Percentiles rank a stretch among this genome's conserved stretches.
Evolutionary conservation across 1,140 invertebrate species (phyloP).

Genomic region (Bombus waltoni): DNA sequence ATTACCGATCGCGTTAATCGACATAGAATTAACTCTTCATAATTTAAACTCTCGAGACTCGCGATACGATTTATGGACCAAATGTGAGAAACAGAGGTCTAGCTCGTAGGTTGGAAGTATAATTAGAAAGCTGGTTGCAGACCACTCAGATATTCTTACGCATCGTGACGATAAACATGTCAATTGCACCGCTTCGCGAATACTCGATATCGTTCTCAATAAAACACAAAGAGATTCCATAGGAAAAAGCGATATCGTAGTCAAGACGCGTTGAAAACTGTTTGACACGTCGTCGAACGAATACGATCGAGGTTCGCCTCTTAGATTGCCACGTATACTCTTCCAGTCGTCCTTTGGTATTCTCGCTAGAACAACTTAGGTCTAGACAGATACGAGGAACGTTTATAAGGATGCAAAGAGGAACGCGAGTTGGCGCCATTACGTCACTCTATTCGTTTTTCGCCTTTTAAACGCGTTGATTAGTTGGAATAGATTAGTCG

Average conservation of each 20-base stretch:
- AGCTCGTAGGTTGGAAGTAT: too few species aligned
- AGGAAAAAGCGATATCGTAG: background rate
- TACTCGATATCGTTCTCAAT: background rate
- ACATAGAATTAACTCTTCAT: too few species aligned
- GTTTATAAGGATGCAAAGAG: slow-evolving; percentile 10
- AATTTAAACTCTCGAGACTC: too few species aligned
- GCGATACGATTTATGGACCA: too few species aligned
- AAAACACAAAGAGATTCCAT: background rate
- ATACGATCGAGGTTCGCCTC: too few species aligned
- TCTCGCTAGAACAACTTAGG: slow-evolving; percentile 48
- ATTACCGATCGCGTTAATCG: too few species aligned
- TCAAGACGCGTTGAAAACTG: background rate
- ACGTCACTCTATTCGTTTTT: slow-evolving; percentile 22
- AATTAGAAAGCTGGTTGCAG: too few species aligned
- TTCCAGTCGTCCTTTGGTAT: slow-evolving; percentile 10
- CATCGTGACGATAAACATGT: too few species aligned
- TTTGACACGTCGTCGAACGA: background rate
- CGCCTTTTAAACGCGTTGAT: slow-evolving; percentile 16
- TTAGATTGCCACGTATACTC: slow-evolving; percentile 24
- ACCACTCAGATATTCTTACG: too few species aligned
- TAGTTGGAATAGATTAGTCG: slow-evolving; percentile 3
- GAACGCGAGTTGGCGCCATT: slow-evolving; percentile 50
- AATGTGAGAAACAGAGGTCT: too few species aligned
- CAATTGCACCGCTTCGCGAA: too few species aligned
- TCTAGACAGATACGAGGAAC: background rate